Conservation (phyloP, 2,113 vertebrate species). For the Promerops cafer region DNA sequence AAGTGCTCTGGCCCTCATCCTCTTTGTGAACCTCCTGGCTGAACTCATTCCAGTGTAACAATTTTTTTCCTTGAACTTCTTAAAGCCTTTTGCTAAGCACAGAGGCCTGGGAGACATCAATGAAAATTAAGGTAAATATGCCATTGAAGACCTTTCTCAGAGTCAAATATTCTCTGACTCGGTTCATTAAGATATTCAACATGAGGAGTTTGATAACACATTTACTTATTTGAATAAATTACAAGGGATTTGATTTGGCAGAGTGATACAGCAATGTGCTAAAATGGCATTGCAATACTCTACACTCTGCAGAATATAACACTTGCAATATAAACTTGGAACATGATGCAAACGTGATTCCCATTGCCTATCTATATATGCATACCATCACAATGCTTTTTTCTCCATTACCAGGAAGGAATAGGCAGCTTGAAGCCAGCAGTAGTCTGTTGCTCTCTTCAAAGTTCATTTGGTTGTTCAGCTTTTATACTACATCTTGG, state of each 20-base stretch:
- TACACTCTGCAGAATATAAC: background rate
- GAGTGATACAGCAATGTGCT: background rate
- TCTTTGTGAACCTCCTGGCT: background rate
- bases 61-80: background rate
- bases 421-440: background rate
- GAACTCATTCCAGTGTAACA: background rate
- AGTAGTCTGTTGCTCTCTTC: background rate
- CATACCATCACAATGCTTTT: background rate
- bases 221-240: background rate
- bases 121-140: background rate
- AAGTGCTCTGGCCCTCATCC: background rate
- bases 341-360: background rate
- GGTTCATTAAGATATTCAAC: background rate
- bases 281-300: background rate
- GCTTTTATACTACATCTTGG: background rate
- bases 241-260: background rate
- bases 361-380: background rate
- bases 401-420: background rate
- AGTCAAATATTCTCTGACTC: background rate
- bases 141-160: background rate
- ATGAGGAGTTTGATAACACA: background rate
- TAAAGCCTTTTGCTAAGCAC: background rate
- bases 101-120: background rate
- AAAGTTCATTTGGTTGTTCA: background rate
- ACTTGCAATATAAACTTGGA: background rate